Evolutionary conservation across 2,888 invertebrate genomes (phyloP), one percentile per base, ranked within the genome.

Genomic region (Eumerus sabulonum): DNA sequence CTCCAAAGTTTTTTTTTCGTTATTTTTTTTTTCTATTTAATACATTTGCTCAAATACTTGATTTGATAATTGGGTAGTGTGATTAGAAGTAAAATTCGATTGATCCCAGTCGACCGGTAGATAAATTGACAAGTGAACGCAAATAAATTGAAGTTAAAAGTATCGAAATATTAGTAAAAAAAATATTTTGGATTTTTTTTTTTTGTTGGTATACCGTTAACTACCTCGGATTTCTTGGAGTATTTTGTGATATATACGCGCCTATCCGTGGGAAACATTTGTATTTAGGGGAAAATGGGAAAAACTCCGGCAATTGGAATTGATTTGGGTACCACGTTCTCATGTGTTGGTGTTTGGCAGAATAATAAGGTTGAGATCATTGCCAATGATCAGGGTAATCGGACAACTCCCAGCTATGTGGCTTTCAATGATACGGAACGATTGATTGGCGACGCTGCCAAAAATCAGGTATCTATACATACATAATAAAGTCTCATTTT

Each of bases 251-350:
- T 36, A 5, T 36, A 11, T 11, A 9, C 5, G 36, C 36, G 36
- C 5, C 11, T 36, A 11, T 36, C 36, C 7, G 36, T 11, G 36
- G 7, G 5, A 5, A 36, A 36, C 5, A 9, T 9, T 36, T 27
- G 36, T 35, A 45, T 57, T 57, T 17, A 35, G 70, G 35, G 17
- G 48, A 84, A 83, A 76, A 88, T 87, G 87, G 84, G 59, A n/a
- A 88, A 91, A 85, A 86, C 88, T 84, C 90, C 91, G 82, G 92
- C 93, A 83, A 91, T 94, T 84, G 94, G 94, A 84, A 96, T 95
- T 84, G 95, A 95, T 91, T 91, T 96, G 86, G 96, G 96, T 84
- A 96, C 96, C 40, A 96, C 96, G 7, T 96, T 95, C 88, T 96
- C 95, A 38, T 94, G 95, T 86, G 95, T 95, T 51, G 95, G 94